Percentiles rank a stretch among this genome's conserved stretches.
Evolutionary conservation across 2,113 vertebrate genomes (phyloP).

Genomic region (Ceratotherium simum): DNA sequence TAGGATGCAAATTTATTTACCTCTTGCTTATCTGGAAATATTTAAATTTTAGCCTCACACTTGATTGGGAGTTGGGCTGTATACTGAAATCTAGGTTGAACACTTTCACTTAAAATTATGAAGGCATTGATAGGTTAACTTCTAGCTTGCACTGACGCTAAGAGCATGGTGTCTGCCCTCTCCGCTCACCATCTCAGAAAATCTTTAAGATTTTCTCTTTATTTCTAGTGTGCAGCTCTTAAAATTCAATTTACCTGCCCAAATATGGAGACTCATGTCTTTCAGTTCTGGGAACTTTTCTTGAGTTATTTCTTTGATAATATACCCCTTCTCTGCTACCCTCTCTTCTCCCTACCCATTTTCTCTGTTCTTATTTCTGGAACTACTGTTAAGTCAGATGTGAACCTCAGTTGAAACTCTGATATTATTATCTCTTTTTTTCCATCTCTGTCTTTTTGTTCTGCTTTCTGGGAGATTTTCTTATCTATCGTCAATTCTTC

Average conservation of each 20-base stretch:
- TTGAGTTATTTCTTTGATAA: neutral
- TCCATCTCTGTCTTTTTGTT: neutral
- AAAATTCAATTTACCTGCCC: neutral
- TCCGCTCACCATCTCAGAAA: neutral
- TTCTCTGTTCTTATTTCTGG: conserved; percentile 40
- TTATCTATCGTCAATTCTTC: neutral
- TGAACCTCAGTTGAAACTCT: neutral
- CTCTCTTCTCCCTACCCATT: neutral
- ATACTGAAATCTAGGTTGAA: neutral
- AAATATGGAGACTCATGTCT: neutral
- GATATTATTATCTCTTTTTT: neutral
- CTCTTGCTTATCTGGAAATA: neutral
- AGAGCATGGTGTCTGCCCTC: neutral
- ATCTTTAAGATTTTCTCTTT: neutral
- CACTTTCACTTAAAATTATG: neutral
- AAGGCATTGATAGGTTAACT: neutral
- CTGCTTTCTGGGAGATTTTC: neutral
- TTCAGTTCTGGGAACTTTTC: neutral
- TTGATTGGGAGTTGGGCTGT: neutral
- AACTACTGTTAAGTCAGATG: neutral
- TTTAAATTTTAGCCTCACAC: neutral
- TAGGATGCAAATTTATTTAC: neutral
- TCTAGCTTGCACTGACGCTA: neutral
- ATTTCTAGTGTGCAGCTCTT: neutral
- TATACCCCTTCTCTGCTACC: neutral